These are phyloP conservation scores for Magallana gigas DNA, from an alignment of 1,140 invertebrate genomes.

Conservation along the genomic window DNA sequence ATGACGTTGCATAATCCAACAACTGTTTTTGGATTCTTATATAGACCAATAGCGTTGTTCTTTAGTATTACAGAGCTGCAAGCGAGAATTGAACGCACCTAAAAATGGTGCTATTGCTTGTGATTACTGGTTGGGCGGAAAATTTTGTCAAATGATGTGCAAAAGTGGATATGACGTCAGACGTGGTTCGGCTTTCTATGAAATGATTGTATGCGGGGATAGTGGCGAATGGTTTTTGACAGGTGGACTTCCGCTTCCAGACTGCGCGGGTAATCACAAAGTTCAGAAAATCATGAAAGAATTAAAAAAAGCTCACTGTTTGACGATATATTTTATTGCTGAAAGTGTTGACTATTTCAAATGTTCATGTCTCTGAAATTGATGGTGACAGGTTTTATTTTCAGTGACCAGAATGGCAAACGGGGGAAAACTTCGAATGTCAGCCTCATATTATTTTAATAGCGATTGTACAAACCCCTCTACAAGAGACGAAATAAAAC, in stretches of 20 bases:
- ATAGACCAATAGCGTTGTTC: neutral
- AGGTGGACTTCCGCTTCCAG: conserved; percentile 21
- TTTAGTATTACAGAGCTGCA: conserved; percentile 37
- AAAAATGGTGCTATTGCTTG: conserved; percentile 53
- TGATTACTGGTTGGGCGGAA: conserved; percentile 53
- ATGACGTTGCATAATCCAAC: too few species aligned
- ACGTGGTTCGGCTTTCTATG: neutral
- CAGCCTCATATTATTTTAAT: conserved; percentile 45
- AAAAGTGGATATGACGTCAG: conserved; percentile 49
- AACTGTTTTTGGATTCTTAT: too few species aligned
- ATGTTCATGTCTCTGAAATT: too few species aligned
- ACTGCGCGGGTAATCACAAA: conserved; percentile 38
- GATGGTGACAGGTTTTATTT: neutral
- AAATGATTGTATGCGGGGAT: conserved; percentile 45
- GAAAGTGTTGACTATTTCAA: neutral
- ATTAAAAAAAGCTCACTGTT: neutral
- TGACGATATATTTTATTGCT: neutral
- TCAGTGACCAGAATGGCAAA: neutral
- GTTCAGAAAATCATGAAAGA: neutral
- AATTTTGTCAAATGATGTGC: conserved; percentile 54
- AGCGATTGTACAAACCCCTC: conserved; percentile 27
- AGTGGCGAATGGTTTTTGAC: conserved; percentile 41
- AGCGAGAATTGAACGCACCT: neutral
- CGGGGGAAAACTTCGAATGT: neutral
- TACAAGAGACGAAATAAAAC: conserved; percentile 33